phyloP scores from a whole-genome alignment of 2,888 invertebrate genomes.

The Agrochola macilenta region DNA sequence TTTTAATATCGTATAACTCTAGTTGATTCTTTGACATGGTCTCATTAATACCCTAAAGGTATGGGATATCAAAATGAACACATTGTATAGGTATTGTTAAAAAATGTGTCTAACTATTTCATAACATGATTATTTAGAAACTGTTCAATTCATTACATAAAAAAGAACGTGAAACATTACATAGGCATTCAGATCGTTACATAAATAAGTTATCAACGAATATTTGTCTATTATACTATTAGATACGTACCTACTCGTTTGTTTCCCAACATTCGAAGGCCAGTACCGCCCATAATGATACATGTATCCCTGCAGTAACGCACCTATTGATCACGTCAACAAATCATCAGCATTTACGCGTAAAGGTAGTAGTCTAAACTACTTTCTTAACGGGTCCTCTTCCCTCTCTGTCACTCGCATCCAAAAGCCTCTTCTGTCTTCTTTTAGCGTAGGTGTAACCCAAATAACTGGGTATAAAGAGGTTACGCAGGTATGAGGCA shows the following conservation, averaged over 20 bases:
- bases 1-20: no score
- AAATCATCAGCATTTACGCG: constrained; percentile 81
- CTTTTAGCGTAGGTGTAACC: constrained; percentile 83
- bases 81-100: no score
- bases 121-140: neutral
- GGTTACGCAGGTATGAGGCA: constrained; percentile 56
- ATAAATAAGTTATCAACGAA: constrained; percentile 45
- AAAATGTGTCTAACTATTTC: neutral
- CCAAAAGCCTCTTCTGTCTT: constrained; percentile 67
- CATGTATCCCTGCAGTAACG: constrained; percentile 25
- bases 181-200: neutral
- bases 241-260: neutral
- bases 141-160: neutral
- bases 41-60: no score
- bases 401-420: constrained; percentile 72
- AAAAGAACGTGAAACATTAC: neutral
- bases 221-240: neutral
- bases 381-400: constrained; percentile 86
- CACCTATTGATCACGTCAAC: constrained; percentile 65
- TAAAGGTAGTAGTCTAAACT: constrained; percentile 87
- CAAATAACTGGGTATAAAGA: constrained; percentile 75
- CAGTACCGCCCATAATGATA: constrained; percentile 46
- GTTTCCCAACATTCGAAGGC: constrained; percentile 29
- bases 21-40: no score
- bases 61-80: no score